phyloP scores from a whole-genome alignment of 2,888 invertebrate species.

The Andrena bucephala region DNA sequence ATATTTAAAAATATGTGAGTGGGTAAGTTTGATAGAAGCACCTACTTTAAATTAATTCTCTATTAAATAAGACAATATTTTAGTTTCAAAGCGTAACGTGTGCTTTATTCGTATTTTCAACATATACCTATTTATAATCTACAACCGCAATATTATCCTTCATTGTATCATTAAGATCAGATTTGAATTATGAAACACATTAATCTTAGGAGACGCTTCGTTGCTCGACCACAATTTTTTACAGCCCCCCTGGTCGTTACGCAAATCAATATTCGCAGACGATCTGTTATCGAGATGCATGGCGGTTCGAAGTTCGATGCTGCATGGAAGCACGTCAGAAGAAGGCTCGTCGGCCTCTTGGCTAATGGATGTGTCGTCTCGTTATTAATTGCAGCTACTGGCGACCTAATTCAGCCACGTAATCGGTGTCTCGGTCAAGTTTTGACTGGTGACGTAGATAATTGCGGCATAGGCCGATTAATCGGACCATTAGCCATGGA shows the following conservation, averaged over 20 bases:
- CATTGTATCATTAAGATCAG: conserved; percentile 35
- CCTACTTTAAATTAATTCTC: too few relatives aligned
- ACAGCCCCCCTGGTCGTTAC: conserved; percentile 17
- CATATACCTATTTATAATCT: not conserved
- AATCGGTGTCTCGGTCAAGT: conserved; percentile 70
- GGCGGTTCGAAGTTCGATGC: conserved; percentile 46
- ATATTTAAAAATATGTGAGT: too few relatives aligned
- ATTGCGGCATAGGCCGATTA: conserved; percentile 68
- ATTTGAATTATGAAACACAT: conserved; percentile 43
- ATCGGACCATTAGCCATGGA: conserved; percentile 73
- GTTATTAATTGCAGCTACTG: conserved; percentile 71
- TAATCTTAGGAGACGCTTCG: conserved; percentile 23
- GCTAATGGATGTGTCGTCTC: conserved; percentile 70
- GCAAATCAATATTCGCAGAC: conserved; percentile 57
- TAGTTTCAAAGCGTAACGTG: too few relatives aligned
- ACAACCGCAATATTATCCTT: conserved; percentile 18
- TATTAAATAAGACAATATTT: too few relatives aligned
- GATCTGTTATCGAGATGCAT: conserved; percentile 53
- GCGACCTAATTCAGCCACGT: conserved; percentile 69
- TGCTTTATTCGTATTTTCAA: not conserved
- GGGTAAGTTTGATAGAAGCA: too few relatives aligned
- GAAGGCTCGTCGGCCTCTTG: conserved; percentile 26
- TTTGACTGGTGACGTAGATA: conserved; percentile 68
- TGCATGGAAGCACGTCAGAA: conserved; percentile 33
- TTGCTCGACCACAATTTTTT: conserved; percentile 9